phyloP scores from a whole-genome alignment of 2,113 vertebrate species.

The Actenoides lindsayi region DNA sequence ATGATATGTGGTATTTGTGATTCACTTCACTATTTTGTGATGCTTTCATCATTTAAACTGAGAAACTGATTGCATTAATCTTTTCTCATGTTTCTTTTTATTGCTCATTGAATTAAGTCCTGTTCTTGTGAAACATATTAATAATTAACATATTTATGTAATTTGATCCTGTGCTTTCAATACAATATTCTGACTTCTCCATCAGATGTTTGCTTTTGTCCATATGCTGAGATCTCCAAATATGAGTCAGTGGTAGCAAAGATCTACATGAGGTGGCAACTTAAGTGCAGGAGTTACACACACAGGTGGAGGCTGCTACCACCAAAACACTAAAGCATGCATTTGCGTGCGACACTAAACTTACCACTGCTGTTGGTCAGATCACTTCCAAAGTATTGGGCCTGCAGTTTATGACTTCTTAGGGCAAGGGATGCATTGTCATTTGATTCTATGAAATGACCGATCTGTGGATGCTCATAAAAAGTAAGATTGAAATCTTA shows the following conservation, averaged over 20 bases:
- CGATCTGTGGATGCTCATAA: neutral
- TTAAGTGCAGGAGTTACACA: neutral
- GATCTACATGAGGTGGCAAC: neutral
- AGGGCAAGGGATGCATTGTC: neutral
- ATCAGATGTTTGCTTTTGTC: neutral
- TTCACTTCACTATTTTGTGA: neutral
- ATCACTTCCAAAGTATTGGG: neutral
- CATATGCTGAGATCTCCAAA: neutral
- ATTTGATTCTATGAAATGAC: neutral
- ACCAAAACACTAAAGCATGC: neutral
- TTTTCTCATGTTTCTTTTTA: neutral
- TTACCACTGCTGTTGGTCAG: neutral
- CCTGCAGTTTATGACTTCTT: neutral
- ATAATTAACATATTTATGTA: neutral
- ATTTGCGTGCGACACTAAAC: neutral
- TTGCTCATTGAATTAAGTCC: neutral
- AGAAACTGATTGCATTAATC: neutral
- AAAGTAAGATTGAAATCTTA: neutral
- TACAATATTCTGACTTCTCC: neutral
- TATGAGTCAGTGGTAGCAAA: neutral
- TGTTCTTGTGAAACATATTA: neutral
- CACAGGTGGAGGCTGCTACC: neutral
- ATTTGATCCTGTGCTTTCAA: neutral
- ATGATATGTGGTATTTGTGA: neutral
- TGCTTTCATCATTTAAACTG: neutral